Evolutionary conservation across 2,113 vertebrate genomes (phyloP).

Genomic region (Sakesphorus luctuosus): DNA sequence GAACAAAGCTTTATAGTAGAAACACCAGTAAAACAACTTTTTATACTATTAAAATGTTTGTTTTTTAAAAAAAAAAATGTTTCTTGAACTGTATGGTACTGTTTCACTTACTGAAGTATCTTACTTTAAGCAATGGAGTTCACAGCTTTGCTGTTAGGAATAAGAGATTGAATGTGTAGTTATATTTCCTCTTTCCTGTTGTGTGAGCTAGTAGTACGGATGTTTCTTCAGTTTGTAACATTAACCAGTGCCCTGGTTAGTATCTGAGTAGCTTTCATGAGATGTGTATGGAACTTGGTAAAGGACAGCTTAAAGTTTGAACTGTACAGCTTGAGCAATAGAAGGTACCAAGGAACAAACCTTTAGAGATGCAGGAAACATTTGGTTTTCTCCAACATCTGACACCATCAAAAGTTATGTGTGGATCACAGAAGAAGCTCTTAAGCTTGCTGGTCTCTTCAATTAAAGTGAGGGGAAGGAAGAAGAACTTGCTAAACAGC

Average conservation of each 20-base stretch:
- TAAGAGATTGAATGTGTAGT: constrained; percentile 68
- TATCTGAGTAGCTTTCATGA: constrained; percentile 69
- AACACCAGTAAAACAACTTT: constrained; percentile 76
- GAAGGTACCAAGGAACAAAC: constrained; percentile 48
- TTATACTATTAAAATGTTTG: constrained; percentile 73
- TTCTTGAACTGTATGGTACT: constrained; percentile 70
- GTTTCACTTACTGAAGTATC: constrained; percentile 68
- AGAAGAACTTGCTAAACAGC: constrained; percentile 54
- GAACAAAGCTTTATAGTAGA: constrained; percentile 75
- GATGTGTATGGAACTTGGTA: constrained; percentile 37
- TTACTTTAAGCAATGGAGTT: constrained; percentile 48
- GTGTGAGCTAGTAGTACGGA: constrained; percentile 54
- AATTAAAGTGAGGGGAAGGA: constrained; percentile 53
- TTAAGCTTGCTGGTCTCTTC: constrained; percentile 53
- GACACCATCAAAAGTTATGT: background rate
- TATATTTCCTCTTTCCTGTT: constrained; percentile 57
- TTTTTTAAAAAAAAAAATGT: constrained; percentile 8
- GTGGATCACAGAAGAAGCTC: constrained; percentile 55
- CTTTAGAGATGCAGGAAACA: constrained; percentile 53
- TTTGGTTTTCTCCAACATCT: constrained; percentile 19
- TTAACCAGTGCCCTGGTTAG: constrained; percentile 72
- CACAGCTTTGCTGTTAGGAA: constrained; percentile 65
- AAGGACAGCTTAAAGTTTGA: constrained; percentile 22
- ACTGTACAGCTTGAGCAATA: constrained; percentile 53
- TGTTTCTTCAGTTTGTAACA: constrained; percentile 62